Base-by-base conservation (phyloP, 1,140 invertebrate genomes). In the Drosophila micromelanica region DNA sequence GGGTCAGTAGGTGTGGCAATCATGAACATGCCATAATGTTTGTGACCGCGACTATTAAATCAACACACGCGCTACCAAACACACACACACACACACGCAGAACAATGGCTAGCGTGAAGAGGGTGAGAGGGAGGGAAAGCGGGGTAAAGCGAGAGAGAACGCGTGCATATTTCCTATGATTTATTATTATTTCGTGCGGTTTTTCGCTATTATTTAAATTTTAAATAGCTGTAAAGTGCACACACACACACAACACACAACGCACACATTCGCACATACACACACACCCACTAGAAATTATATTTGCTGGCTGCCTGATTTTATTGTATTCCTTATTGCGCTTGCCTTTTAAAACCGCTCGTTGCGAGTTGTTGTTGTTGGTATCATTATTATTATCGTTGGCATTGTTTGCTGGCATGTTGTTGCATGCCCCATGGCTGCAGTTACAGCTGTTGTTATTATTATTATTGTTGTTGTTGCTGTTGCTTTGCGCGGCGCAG, bases 141-240 rank as follows among this genome's bases (percentile, higher is more conserved):
- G 35, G 45, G 5, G 7, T 15, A 17, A 2, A 17, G 17, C 1
- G 17, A 23, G 20, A 23, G 20, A 13, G 12, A 27, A 12, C 68
- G 23, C 49, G 20, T 54, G 59, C 57, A 82, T 82, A 87, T 87
- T 87, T 87, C 61, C 76, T 80, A 87, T 87, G 82, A 87, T 87
- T 87, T 87, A 89, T 87, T 87, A 87, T 87, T 87, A 87, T 87
- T 87, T 86, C 82, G 84, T 87, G 82, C 64, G 82, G 82, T 78
- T 89, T 81, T 84, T 87, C 59, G 84, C 84, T 87, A 87, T 87
- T 87, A 87, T 87, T 87, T 87, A 87, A 87, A 87, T 87, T 87
- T 87, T 87, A 87, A 87, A 87, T 87, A 89, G 82, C 82, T 87
- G 84, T 69, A 86, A 87, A 86, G 84, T 79, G 75, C 68, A 64